Percentiles rank a stretch among this genome's conserved stretches.
These are phyloP conservation scores for Apoderus coryli DNA, from an alignment of 2,888 invertebrate genomes.

Conservation along the genomic window DNA sequence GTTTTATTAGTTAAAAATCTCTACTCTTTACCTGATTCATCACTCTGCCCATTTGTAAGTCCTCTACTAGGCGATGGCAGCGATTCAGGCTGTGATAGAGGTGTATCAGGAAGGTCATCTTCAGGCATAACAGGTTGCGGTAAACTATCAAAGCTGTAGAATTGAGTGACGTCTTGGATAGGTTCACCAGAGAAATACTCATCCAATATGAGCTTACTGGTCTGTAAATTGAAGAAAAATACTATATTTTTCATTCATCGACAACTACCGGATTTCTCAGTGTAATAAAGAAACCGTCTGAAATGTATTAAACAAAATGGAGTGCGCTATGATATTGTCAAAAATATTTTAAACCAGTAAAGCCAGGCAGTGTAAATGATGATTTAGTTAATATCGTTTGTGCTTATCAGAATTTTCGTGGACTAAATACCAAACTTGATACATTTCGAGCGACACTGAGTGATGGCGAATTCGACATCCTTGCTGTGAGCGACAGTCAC, in stretches of 20 bases:
- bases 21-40: constrained; percentile 20
- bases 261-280: not conserved
- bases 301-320: too few relatives aligned
- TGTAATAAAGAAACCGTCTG: too few relatives aligned
- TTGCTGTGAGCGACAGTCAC: too few relatives aligned
- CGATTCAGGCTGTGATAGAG: constrained; percentile 28
- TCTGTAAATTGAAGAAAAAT: constrained; percentile 36
- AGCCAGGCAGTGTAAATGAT: too few relatives aligned
- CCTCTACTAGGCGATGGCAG: constrained; percentile 24
- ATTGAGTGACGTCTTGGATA: constrained; percentile 30
- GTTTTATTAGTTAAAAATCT: too few relatives aligned
- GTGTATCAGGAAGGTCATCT: constrained; percentile 22
- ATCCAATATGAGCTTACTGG: constrained; percentile 75
- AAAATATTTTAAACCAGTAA: too few relatives aligned
- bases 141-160: constrained; percentile 32
- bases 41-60: constrained; percentile 18
- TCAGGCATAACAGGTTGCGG: constrained; percentile 27
- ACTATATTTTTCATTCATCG: not conserved
- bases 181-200: constrained; percentile 54
- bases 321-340: too few relatives aligned
- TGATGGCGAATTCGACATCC: too few relatives aligned
- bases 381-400: too few relatives aligned
- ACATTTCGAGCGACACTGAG: too few relatives aligned
- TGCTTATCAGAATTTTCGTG: too few relatives aligned
- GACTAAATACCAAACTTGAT: too few relatives aligned